phyloP scores from a whole-genome alignment of 1,140 invertebrate species.

The Pissodes strobi region DNA sequence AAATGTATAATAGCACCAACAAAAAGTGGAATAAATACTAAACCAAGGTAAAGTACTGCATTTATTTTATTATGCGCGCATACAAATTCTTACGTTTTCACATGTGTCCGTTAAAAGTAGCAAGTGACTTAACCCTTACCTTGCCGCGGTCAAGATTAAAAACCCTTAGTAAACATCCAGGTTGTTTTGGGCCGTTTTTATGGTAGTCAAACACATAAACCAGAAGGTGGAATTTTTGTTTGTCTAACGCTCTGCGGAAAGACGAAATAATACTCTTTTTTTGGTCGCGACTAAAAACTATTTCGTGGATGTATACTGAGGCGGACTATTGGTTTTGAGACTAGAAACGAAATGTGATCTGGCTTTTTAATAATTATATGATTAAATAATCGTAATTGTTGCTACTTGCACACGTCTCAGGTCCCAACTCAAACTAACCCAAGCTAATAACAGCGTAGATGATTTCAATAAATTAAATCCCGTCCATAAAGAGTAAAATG shows the following conservation, averaged over 20 bases:
- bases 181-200: conserved; percentile 25
- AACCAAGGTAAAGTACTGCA: background rate
- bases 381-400: too few species aligned
- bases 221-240: conserved; percentile 26
- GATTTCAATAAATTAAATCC: too few species aligned
- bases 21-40: too few species aligned
- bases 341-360: too few species aligned
- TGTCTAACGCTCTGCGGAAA: background rate
- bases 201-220: conserved; percentile 34
- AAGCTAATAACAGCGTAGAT: too few species aligned
- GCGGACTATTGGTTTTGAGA: too few species aligned
- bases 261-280: background rate
- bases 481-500: too few species aligned
- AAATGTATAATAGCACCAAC: too few species aligned
- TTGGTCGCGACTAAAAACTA: background rate
- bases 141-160: conserved; percentile 30
- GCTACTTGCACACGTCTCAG: too few species aligned
- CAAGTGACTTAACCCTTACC: conserved; percentile 34
- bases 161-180: conserved; percentile 29
- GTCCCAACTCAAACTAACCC: too few species aligned
- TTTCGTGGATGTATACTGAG: too few species aligned
- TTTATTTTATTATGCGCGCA: conserved; percentile 25
- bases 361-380: too few species aligned
- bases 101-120: conserved; percentile 38
- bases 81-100: conserved; percentile 31